Evolutionary conservation across 2,888 invertebrate genomes (phyloP).

Genomic region (Ectropis crepuscularia): DNA sequence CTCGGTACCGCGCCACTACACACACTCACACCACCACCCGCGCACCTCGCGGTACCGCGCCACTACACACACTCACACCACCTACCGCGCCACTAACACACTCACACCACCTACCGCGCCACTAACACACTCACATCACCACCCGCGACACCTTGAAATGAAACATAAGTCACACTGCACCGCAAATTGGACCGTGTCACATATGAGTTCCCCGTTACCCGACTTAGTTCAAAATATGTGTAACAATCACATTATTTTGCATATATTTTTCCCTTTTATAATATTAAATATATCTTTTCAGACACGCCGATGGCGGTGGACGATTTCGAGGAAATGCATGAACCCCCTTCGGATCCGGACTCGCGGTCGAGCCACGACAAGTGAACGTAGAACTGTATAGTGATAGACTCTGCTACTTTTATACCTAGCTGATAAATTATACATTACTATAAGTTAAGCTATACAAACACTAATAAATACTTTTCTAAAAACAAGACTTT

Average conservation of each 20-base stretch:
- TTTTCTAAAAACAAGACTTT: too few species aligned
- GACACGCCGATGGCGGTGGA: slow-evolving; percentile 81
- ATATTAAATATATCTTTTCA: slow-evolving; percentile 36
- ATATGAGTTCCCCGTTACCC: too few species aligned
- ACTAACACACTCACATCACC: slow-evolving; percentile 89
- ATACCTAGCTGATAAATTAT: slow-evolving; percentile 8
- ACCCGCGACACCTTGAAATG: not conserved
- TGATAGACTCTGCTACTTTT: slow-evolving; percentile 25
- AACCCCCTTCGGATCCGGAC: slow-evolving; percentile 67
- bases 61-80: slow-evolving; percentile 86
- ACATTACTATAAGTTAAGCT: slow-evolving; percentile 4
- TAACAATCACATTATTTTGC: not conserved
- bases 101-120: slow-evolving; percentile 62
- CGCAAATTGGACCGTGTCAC: too few species aligned
- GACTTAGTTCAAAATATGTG: too few species aligned
- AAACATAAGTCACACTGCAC: too few species aligned
- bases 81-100: slow-evolving; percentile 40
- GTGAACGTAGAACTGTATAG: slow-evolving; percentile 38
- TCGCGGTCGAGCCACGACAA: slow-evolving; percentile 75
- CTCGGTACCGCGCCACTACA: not conserved
- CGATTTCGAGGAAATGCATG: slow-evolving; percentile 73
- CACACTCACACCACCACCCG: not conserved
- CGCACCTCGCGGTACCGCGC: slow-evolving; percentile 63
- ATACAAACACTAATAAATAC: too few species aligned
- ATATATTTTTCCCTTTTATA: not conserved